Evolutionary conservation across 2,888 invertebrate species (phyloP), one percentile per base, ranked within the genome.

Genomic region (Noctua pronuba): DNA sequence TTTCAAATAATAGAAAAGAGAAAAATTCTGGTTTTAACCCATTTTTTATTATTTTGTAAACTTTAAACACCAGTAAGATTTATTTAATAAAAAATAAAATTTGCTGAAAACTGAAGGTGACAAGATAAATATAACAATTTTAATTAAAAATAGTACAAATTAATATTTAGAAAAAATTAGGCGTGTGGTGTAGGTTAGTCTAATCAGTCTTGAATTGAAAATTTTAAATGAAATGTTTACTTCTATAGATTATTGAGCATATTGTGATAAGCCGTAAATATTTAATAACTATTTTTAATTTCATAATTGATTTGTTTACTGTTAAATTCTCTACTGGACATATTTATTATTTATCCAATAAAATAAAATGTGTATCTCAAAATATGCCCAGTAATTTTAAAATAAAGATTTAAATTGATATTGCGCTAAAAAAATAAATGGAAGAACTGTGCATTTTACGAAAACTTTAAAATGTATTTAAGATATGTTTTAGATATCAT

Each of bases 171-270:
- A 18, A 71, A 75, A 77, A 83, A 84, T 65, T 76, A 88, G 81
- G 82, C 75, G 86, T 89, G 89, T 87, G 89, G 86, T 89, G 89
- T 90, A 91, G 92, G 93, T 95, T 91, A 95, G 91, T 95, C 95
- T 96, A 96, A 94, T 96, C 96, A 96, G 96, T 96, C 96, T 96
- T 96, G 95, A 94, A 94, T 95, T 91, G 94, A 95, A 94, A 93
- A 91, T 92, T 93, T 90, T 80, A 92, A 92, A 90, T 88, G 80
- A 88, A 88, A 66, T 85, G 70, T 80, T 71, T 71, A 77, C 74
- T 79, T 85, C 83, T 88, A 88, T 87, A 88, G 88, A 89, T 87
- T 90, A 91, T 94, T 94, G 94, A 94, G 94, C 94, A 92, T 91
- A 85, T 89, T 89, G 88, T 90, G 89, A 91, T 91, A 93, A 92